Evolutionary conservation across 2,113 vertebrate genomes (phyloP).

Genomic region (Lagopus muta): DNA sequence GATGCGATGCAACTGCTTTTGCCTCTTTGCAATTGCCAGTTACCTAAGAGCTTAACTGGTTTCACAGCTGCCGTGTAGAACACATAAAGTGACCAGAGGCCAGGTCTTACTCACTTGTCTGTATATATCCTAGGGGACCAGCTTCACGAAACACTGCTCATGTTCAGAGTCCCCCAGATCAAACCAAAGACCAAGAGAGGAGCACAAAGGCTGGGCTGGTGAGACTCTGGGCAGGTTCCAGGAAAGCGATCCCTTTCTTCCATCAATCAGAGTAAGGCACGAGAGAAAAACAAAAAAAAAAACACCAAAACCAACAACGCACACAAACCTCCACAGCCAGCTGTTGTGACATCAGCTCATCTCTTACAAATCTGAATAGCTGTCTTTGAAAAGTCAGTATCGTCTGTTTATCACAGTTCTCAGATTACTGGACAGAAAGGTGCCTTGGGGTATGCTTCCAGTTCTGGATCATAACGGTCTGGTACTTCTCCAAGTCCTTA

Average conservation of each 20-base stretch:
- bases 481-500: neutral
- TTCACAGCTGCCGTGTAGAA: slow-evolving; percentile 7
- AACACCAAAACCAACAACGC: neutral
- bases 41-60: neutral
- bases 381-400: neutral
- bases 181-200: neutral
- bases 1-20: neutral
- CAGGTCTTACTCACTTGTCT: neutral
- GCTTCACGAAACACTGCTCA: neutral
- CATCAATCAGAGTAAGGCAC: neutral
- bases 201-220: neutral
- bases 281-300: too few species aligned
- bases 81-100: neutral
- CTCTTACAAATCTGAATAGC: neutral
- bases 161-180: neutral
- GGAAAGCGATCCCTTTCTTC: neutral
- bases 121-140: accelerated
- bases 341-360: neutral
- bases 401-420: neutral
- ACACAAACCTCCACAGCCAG: neutral
- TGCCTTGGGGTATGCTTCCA: neutral
- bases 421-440: neutral
- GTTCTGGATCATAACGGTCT: neutral
- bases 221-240: neutral
- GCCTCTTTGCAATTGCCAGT: neutral